Conservation (phyloP, 2,797 vertebrate species). For the Tamandua tetradactyla region DNA sequence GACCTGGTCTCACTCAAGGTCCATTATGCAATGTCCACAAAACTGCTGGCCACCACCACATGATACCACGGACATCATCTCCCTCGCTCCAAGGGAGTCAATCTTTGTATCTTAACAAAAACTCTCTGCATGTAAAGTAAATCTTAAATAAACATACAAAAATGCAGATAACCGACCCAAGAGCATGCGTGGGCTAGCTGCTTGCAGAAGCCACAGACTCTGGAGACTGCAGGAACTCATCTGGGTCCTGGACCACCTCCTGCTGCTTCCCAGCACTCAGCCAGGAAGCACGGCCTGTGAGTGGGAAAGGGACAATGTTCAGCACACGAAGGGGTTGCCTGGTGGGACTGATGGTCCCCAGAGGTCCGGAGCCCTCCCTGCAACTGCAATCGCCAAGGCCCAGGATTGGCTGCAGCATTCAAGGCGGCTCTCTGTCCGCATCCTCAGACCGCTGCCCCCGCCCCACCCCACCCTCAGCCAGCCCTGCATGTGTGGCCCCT, state of each 20-base stretch:
- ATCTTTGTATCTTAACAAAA: no score
- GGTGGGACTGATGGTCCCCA: no score
- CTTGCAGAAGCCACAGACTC: slow-evolving; percentile 85
- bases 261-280: slow-evolving; percentile 94
- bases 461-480: no score
- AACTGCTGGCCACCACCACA: slow-evolving; percentile 25
- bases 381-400: no score
- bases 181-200: slow-evolving; percentile 66
- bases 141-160: no score
- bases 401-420: no score
- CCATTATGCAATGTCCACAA: background rate
- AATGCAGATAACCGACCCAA: no score
- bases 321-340: background rate
- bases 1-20: slow-evolving; percentile 18
- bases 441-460: no score
- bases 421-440: no score
- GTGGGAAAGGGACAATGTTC: background rate
- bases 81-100: background rate
- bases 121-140: no score
- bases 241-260: slow-evolving; percentile 95
- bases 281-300: slow-evolving; percentile 94
- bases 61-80: slow-evolving; percentile 23
- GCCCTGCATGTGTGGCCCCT: no score
- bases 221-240: slow-evolving; percentile 98
- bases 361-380: no score